A percentile compares a stretch with the other conserved stretches of the same genome.
These are phyloP conservation scores for Plagodis pulveraria DNA, from an alignment of 2,888 invertebrate species.

Conservation along the genomic window DNA sequence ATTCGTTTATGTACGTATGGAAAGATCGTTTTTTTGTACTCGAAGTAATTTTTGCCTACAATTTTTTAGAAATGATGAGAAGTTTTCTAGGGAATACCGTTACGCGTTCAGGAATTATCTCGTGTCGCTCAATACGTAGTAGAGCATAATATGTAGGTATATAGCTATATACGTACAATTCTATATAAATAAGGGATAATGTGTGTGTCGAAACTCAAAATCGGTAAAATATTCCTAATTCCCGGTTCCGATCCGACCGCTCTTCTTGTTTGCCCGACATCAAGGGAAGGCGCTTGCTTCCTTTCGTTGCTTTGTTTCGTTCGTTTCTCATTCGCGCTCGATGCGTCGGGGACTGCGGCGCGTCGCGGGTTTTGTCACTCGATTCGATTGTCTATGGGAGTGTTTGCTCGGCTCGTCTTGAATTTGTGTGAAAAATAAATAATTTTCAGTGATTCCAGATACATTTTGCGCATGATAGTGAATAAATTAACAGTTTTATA, in stretches of 20 bases:
- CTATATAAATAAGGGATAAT: too few relatives aligned
- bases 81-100: too few relatives aligned
- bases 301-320: too few relatives aligned
- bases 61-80: too few relatives aligned
- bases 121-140: too few relatives aligned
- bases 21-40: too few relatives aligned
- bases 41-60: too few relatives aligned
- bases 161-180: too few relatives aligned
- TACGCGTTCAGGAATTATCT: too few relatives aligned
- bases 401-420: slow-evolving; percentile 72
- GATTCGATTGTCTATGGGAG: slow-evolving; percentile 75
- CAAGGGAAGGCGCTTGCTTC: slow-evolving; percentile 37
- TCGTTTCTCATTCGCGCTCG: slow-evolving; percentile 76
- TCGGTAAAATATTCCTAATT: not conserved
- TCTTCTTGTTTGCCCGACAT: slow-evolving; percentile 51
- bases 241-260: slow-evolving; percentile 35
- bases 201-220: too few relatives aligned
- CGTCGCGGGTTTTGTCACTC: slow-evolving; percentile 55
- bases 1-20: too few relatives aligned
- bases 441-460: slow-evolving; percentile 63
- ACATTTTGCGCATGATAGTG: slow-evolving; percentile 77
- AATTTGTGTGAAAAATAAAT: slow-evolving; percentile 71
- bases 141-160: too few relatives aligned
- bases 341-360: slow-evolving; percentile 68
- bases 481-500: slow-evolving; percentile 72